Base-by-base conservation (phyloP, 2,888 invertebrate genomes). In the Hemistola chrysoprasaria region DNA sequence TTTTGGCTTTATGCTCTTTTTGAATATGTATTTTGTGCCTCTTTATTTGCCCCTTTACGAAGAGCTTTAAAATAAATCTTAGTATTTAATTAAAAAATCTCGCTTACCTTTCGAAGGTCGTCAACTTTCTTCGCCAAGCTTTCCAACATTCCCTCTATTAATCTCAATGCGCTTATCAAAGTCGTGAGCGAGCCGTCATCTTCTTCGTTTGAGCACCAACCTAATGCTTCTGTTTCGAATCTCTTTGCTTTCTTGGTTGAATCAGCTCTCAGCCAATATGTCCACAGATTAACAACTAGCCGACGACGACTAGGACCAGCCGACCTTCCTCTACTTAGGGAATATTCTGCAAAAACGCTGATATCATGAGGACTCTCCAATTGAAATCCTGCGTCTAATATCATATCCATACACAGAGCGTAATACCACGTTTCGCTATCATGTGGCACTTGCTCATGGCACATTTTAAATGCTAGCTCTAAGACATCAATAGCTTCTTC, bases 341-440 rank as follows among this genome's bases (percentile, higher is more conserved):
- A 64, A 53, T 61, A 71, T 27, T 81, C 72, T 1, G 90, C 89
- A 42, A 78, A 90, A 2, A 68, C 59, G 45, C 72, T 77, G 43
- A 90, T 90, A 27, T 74, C 77, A 8, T 77, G 63, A 2, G 89
- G 84, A 1, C 83, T 69, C 60, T 91, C 91, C 30, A 91, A 53
- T 39, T 84, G 75, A 57, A 91, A 87, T 3, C 91, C 88, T 50
- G 92, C 85, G 52, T 93, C 91, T 23, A 92, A 59, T 33, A 90
- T 76, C 53, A 92, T 62, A 36, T 92, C 91, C 38, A 92, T 77
- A 47, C 90, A 90, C 22, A 92, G 75, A 0, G 91, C 90, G 51
- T 91, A 90, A 54, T 92, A 92, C 86, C 90, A 90, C 6, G 77
- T 80, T 56, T 86, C 81, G 45, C 67, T 69, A 30, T 74, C 76